Evolutionary conservation across 2,113 vertebrate genomes (phyloP), one percentile per base, ranked within the genome.

Genomic region (Nyctereutes procyonoides): DNA sequence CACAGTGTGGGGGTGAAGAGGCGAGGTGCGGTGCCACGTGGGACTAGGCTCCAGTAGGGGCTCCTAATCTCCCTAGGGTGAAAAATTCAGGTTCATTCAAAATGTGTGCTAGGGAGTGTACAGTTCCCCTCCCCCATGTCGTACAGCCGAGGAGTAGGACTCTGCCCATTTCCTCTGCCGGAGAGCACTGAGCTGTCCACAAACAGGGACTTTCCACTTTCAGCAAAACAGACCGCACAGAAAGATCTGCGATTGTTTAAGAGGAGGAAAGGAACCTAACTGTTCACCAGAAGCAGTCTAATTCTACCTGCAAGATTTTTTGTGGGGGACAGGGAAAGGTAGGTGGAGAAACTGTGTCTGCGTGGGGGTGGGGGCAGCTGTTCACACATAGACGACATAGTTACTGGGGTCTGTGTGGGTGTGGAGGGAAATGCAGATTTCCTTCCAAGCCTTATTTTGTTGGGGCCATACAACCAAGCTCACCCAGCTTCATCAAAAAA

Each of bases 171-270:
- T 95, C 98, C 98, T 97, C 97, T 96, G 93, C 65, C 0, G 32
- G 80, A 87, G 97, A 69, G 55, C 97, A 89, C 95, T 56, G 43
- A 83, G 97, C 98, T 80, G 97, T 98, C 98, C 93, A 92, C 98
- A 98, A 97, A 98, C 97, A 97, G 98, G 98, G 98, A 95, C 98
- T 96, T 98, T 98, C 98, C 95, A 88, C 98, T 98, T 95, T 96
- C 97, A 48, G 1, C 93, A 97, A 96, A 93, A 65, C 90, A 63
- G 2, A 56, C 90, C 30, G 35, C 82, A 96, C 94, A 77, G 97
- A 96, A 96, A 98, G 98, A 98, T 97, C 90, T 58, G 91, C 88
- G 74, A 96, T 76, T 90, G 92, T n/a, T 77, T 43, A 28, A 73
- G 60, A 96, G 93, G 32, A 83, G 92, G 76, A 93, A 90, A 87